phyloP scores from a whole-genome alignment of 2,797 vertebrate species.

The Chelonia mydas region DNA sequence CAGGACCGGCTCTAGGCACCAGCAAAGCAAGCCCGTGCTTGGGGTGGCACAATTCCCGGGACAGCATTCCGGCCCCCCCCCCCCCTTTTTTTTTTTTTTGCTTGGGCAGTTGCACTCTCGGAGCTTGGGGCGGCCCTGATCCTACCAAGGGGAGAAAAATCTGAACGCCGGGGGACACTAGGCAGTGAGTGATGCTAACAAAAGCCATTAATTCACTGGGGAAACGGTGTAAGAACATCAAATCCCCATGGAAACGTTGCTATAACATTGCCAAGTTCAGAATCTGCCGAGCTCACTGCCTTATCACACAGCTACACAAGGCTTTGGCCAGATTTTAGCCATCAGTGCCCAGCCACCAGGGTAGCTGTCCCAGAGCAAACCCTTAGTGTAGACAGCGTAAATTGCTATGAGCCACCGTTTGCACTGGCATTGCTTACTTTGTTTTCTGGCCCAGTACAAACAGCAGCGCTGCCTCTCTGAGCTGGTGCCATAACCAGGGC shows the following conservation, averaged over 20 bases:
- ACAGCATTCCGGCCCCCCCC: no score
- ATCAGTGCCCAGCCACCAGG: neutral
- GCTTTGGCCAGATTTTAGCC: neutral
- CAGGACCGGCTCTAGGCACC: no score
- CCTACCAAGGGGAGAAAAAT: neutral
- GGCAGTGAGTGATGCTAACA: rapidly evolving
- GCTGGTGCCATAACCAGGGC: neutral
- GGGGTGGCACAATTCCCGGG: no score
- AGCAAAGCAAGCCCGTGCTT: no score
- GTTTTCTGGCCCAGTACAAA: neutral
- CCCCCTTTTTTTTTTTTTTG: no score
- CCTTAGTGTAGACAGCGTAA: neutral
- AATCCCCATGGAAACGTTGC: neutral
- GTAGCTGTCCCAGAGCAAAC: neutral
- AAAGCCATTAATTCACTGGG: neutral
- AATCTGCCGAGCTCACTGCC: neutral
- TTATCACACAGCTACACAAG: neutral
- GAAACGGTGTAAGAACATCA: neutral
- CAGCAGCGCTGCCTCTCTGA: neutral
- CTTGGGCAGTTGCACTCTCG: no score
- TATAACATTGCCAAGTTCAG: neutral
- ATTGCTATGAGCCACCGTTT: neutral
- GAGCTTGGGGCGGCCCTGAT: no score
- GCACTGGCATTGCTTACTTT: neutral
- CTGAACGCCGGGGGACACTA: neutral